Evolutionary conservation across 2,113 vertebrate genomes (phyloP).

Genomic region (Rhinopomastus cyanomelas): DNA sequence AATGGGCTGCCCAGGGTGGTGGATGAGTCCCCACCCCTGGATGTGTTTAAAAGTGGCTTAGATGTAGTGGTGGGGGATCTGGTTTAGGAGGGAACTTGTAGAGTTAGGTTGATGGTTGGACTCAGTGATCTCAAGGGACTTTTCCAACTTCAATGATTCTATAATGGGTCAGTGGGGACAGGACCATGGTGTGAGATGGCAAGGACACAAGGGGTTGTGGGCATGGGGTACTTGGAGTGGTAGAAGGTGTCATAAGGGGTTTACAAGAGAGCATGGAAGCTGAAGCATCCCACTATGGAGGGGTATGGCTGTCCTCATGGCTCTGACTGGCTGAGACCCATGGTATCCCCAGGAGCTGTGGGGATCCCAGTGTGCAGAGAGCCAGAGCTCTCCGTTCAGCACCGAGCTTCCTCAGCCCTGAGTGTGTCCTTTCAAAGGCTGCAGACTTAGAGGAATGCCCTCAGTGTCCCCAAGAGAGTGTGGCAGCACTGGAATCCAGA

Average conservation of each 20-base stretch:
- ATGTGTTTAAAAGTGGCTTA: no score
- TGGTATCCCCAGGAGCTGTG: neutral
- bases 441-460: neutral
- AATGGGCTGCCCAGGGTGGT: no score
- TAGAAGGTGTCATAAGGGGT: neutral
- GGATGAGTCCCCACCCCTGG: no score
- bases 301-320: neutral
- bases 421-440: neutral
- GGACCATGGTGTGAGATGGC: neutral
- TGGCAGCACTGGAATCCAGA: neutral
- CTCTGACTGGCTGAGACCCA: fast-evolving
- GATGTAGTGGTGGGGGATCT: no score
- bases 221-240: no score
- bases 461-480: neutral
- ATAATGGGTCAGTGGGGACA: neutral
- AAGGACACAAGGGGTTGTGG: neutral
- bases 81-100: no score
- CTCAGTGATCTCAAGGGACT: no score
- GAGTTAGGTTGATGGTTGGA: no score
- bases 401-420: neutral
- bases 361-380: neutral
- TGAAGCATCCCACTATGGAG: fast-evolving
- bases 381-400: neutral
- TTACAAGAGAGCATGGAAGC: neutral
- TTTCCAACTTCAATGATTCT: no score